Evolutionary conservation across 2,113 vertebrate species (phyloP).

Genomic region (Nesoenas mayeri): DNA sequence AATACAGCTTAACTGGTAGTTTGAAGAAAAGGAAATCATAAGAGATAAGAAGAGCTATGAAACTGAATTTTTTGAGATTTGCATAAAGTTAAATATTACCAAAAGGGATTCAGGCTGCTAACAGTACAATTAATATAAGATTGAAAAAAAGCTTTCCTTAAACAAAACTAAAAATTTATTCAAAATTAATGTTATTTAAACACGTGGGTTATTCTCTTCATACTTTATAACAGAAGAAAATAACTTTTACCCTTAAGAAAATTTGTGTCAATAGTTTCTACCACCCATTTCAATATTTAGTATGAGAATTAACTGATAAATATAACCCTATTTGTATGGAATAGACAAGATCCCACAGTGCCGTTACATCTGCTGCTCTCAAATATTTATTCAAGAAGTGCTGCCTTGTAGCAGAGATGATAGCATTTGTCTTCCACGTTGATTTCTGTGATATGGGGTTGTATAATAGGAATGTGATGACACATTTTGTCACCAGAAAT

Average conservation of each 20-base stretch:
- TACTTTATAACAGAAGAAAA: background rate
- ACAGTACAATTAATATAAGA: background rate
- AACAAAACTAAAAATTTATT: background rate
- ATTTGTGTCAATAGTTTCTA: background rate
- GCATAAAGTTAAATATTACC: background rate
- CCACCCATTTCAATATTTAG: background rate
- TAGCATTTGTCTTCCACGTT: background rate
- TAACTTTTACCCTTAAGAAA: background rate
- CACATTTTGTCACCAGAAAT: background rate
- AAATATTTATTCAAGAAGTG: background rate
- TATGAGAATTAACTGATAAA: background rate
- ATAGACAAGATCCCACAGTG: background rate
- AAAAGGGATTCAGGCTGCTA: background rate
- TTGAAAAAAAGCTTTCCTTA: background rate
- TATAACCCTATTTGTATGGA: background rate
- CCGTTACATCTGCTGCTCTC: background rate
- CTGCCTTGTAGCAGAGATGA: background rate
- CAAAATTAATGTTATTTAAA: background rate
- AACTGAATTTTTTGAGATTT: background rate
- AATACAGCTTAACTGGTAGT: background rate
- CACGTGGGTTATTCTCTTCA: background rate
- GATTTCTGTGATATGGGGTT: background rate
- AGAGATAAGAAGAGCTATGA: background rate
- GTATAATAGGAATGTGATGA: background rate
- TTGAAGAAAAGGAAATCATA: background rate